These are phyloP conservation scores for Stomatorhinus walkeri DNA, from an alignment of 2,797 vertebrate species.

Conservation along the genomic window DNA sequence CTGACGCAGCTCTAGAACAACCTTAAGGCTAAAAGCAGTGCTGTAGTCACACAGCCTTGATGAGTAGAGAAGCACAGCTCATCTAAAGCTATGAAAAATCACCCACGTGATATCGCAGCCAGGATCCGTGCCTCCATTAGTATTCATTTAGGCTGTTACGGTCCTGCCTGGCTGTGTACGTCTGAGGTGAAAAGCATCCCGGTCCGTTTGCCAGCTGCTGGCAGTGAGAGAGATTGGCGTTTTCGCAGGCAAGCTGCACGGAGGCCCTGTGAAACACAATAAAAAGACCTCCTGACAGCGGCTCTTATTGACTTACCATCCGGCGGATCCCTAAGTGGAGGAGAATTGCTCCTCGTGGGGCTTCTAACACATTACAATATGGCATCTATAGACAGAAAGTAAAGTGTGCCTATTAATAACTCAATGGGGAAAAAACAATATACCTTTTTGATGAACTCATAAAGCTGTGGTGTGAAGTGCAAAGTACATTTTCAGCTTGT, in stretches of 20 bases:
- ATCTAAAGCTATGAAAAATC: background rate
- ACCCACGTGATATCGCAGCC: slow-evolving; percentile 10
- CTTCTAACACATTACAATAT: slow-evolving; percentile 40
- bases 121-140: slow-evolving; percentile 20
- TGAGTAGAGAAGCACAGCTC: background rate
- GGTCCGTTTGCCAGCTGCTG: slow-evolving; percentile 14
- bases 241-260: slow-evolving; percentile 36
- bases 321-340: slow-evolving; percentile 42
- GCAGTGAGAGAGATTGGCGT: slow-evolving; percentile 22
- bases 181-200: slow-evolving; percentile 44
- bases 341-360: slow-evolving; percentile 31
- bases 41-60: background rate
- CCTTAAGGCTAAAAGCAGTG: background rate
- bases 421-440: slow-evolving; percentile 23
- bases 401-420: slow-evolving; percentile 25
- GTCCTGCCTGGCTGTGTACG: slow-evolving; percentile 39
- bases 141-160: slow-evolving; percentile 47
- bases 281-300: slow-evolving; percentile 34
- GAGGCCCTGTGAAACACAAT: slow-evolving; percentile 30
- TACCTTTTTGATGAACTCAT: slow-evolving; percentile 37
- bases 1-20: background rate
- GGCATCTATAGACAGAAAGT: slow-evolving; percentile 2
- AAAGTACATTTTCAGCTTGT: slow-evolving; percentile 41
- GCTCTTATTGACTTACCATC: slow-evolving; percentile 42
- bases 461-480: slow-evolving; percentile 42